These are phyloP conservation scores for Heliconius eleuchia DNA, from an alignment of 1,140 invertebrate species.

Conservation along the genomic window DNA sequence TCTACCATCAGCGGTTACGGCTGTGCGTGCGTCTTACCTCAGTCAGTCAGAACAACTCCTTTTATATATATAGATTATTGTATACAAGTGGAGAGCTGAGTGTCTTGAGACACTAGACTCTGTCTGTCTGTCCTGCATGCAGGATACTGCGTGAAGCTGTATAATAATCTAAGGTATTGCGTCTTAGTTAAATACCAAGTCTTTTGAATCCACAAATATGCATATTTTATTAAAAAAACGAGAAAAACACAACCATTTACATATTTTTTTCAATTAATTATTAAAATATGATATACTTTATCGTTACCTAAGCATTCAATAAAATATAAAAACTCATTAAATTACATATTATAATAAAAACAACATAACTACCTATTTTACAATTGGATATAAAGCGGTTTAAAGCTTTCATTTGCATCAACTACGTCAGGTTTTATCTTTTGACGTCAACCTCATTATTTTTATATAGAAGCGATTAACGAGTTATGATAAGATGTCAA, in stretches of 20 bases:
- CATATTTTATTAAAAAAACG: no score
- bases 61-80: no score
- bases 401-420: conserved; percentile 1
- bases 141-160: no score
- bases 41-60: no score
- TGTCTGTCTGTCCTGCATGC: no score
- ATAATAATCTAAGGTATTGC: no score
- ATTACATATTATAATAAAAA: not conserved
- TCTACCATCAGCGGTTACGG: no score
- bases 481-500: conserved; percentile 10
- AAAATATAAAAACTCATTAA: not conserved
- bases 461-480: conserved; percentile 3
- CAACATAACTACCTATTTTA: not conserved
- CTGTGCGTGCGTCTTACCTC: no score
- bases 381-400: not conserved
- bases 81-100: no score
- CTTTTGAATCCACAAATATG: no score
- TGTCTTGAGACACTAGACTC: no score
- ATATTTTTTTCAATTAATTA: not conserved
- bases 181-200: no score
- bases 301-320: not conserved
- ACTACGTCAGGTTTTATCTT: not conserved
- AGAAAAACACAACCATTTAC: not conserved
- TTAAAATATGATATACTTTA: not conserved
- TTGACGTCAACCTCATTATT: conserved; percentile 29